Evolutionary conservation across 2,888 invertebrate species (phyloP).

Genomic region (Abrostola triplasia): DNA sequence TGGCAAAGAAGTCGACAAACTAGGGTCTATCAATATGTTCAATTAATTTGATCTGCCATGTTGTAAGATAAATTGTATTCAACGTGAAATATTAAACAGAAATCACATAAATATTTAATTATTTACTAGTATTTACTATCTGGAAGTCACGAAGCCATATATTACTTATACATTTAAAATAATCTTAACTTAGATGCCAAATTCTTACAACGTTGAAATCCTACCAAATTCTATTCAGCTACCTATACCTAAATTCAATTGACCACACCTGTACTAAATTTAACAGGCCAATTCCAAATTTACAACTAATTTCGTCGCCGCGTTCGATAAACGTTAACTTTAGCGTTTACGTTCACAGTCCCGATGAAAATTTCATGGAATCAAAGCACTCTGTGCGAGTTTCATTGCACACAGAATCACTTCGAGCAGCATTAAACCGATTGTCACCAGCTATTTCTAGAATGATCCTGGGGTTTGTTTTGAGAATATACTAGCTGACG

Average conservation of each 20-base stretch:
- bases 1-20: no score
- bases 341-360: constrained; percentile 57
- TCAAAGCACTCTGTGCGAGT: constrained; percentile 55
- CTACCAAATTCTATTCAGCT: constrained; percentile 24
- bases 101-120: no score
- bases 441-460: constrained; percentile 64
- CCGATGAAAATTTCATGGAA: constrained; percentile 66
- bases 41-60: no score
- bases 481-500: constrained; percentile 20
- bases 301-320: constrained; percentile 65
- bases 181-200: not conserved
- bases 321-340: constrained; percentile 70
- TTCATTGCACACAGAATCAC: constrained; percentile 67
- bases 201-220: constrained; percentile 34
- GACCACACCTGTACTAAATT: constrained; percentile 50
- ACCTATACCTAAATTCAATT: constrained; percentile 53
- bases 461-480: constrained; percentile 53
- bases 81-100: no score
- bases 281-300: constrained; percentile 58
- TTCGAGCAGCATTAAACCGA: constrained; percentile 59
- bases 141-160: no score
- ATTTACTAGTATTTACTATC: no score
- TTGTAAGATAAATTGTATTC: no score
- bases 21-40: no score
- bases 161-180: no score